These are phyloP conservation scores for Pontoporia blainvillei DNA, from an alignment of 2,113 vertebrate genomes.

Conservation along the genomic window DNA sequence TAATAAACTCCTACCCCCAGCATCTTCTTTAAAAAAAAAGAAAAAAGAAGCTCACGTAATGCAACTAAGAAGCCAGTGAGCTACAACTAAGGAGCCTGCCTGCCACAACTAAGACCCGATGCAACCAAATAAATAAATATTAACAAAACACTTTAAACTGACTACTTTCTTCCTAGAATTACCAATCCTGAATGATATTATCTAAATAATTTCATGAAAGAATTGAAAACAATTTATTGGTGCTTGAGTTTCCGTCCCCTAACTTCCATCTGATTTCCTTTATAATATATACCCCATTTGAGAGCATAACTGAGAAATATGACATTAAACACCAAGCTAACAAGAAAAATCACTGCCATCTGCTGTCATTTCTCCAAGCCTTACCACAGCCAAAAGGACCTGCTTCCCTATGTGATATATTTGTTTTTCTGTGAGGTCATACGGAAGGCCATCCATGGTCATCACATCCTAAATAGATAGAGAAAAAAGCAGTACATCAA, in stretches of 20 bases:
- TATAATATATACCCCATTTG: not conserved
- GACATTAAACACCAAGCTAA: not conserved
- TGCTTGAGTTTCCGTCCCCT: not conserved
- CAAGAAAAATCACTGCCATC: not conserved
- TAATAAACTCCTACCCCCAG: too few relatives aligned
- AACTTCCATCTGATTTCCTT: not conserved
- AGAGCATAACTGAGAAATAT: not conserved
- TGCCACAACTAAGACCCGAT: too few relatives aligned
- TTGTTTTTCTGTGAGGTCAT: constrained; percentile 83
- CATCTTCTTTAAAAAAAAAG: too few relatives aligned
- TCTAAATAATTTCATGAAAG: not conserved
- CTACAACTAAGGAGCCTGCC: too few relatives aligned
- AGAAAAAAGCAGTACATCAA: not conserved
- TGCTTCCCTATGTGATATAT: constrained; percentile 82
- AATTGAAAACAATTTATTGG: not conserved
- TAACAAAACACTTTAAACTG: not conserved
- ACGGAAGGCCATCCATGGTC: constrained; percentile 76
- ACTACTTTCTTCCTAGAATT: not conserved
- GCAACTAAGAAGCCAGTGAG: too few relatives aligned
- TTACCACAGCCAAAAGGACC: constrained; percentile 83
- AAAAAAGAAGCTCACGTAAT: too few relatives aligned
- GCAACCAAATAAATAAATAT: too few relatives aligned
- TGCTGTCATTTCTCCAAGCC: not conserved
- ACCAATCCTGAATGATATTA: not conserved
- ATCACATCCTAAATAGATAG: constrained; percentile 77